Conservation (phyloP, 2,797 vertebrate genomes). For the Bufotes viridis region DNA sequence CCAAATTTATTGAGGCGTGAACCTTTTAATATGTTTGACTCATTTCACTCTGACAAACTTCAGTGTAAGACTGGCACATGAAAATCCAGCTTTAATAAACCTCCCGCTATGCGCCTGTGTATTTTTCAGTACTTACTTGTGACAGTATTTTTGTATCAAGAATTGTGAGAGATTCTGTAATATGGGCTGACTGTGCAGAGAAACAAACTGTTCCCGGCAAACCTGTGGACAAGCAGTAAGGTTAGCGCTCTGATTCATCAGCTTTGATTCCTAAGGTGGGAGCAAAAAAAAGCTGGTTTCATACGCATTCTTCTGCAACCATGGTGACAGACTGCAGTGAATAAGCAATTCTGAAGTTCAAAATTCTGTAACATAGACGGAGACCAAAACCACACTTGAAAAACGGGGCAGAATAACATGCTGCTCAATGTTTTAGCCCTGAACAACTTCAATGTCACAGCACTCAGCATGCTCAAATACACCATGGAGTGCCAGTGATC, state of each 20-base stretch:
- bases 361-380: background rate
- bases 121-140: constrained; percentile 63
- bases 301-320: background rate
- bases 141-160: constrained; percentile 84
- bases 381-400: background rate
- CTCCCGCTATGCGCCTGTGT: too few species aligned
- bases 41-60: too few species aligned
- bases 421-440: too few species aligned
- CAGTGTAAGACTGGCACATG: too few species aligned
- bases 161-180: constrained; percentile 87
- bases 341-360: constrained; percentile 5
- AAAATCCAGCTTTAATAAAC: too few species aligned
- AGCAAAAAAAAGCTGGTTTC: background rate
- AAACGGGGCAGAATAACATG: background rate
- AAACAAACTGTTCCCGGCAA: constrained; percentile 93
- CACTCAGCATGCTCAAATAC: background rate
- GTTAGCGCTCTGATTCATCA: constrained; percentile 22
- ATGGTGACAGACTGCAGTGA: background rate
- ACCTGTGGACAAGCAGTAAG: constrained; percentile 73
- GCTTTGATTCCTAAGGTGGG: background rate
- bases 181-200: constrained; percentile 90
- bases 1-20: too few species aligned
- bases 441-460: background rate
- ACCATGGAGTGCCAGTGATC: background rate
- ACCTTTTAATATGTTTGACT: too few species aligned